Base-by-base conservation (phyloP, 2,113 vertebrate species). In the Dromaius novaehollandiae region DNA sequence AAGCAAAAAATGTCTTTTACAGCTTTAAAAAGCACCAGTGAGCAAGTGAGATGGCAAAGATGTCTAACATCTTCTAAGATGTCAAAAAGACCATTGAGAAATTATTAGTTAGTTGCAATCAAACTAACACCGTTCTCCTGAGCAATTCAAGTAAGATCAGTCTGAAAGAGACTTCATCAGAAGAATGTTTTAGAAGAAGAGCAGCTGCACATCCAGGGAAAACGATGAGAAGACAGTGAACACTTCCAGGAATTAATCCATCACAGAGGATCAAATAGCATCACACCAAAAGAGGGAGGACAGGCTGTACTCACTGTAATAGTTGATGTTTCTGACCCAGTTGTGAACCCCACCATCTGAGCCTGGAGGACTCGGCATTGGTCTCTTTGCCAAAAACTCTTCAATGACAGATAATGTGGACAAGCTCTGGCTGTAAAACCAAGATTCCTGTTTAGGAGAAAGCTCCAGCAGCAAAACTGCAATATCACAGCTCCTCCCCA, bases 341-440 rank as follows among this genome's bases (percentile, higher is more conserved):
- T 98, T 99, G 95, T 98, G 98, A 91, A 96, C 84, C 96, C 97
- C 98, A 95, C 98, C 97, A 61, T 99, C 98, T 34, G 97, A 94
- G 58, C 97, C 97, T 75, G 97, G 94, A 68, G 95, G 97, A 92
- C 86, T 92, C 1, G 99, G 99, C 95, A 99, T 97, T 10, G 98
- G 97, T 95, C 99, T 98, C 95, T 99, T 99, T 70, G 98, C 98
- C 95, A 99, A 98, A 97, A 99, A 99, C 83, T 99, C 99, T 96
- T 99, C 99, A 44, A 99, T 99, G 96, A 99, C 99, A n/a, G 99
- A 98, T 96, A 99, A 98, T 1, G 99, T 99, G 74, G 99, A 99
- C 97, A 99, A 98, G 96, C 99, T 99, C 98, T 99, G 99, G 98
- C 99, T 99, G 96, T 68, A 96, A 90, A 95, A 92, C 75, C 60